Evolutionary conservation across 2,888 invertebrate species (phyloP), one percentile per base, ranked within the genome.

Genomic region (Volucella inanis): DNA sequence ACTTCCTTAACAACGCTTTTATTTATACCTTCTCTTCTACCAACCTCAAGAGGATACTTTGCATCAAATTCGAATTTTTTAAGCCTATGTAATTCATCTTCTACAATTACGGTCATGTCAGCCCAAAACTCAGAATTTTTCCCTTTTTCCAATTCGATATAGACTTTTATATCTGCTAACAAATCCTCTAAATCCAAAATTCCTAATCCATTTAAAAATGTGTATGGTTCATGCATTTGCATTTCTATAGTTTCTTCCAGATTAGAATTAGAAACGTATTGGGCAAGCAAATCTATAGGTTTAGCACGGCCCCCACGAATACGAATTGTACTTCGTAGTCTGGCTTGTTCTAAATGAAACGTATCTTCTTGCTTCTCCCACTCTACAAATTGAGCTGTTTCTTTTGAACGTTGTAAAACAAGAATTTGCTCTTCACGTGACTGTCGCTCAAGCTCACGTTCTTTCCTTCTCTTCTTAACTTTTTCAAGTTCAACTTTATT

Each of bases 211-310:
- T 98, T 97, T 0, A 99, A 94, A 91, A 98, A 98, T 0, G 97
- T 97, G 91, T 99, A 98, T 0, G 99, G 99, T 91, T 99, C 99
- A 90, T 98, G 98, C 97, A 99, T 98, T 92, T 99, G 98, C 97
- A 99, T 98, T 93, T 99, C 99, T 31, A 99, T 96, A 0, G 98
- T 97, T 89, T 98, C 96, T 67, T 97, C 97, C 87, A 96, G 94
- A 88, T 97, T 96, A 89, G 98, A 97, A 0, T 97, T 96, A 90
- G 97, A 96, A 75, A 99, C 97, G 90, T 99, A 99, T 93, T 99
- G 97, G 0, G 99, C 99, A 72, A 99, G 93, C 86, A 99, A 93
- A 93, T 99, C 99, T 87, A 99, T 99, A 0, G 99, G 99, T 90
- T 99, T 99, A 0, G 99, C 99, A 89, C 99, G 93, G 6, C 98